These are phyloP conservation scores for Crocidura indochinensis DNA, from an alignment of 2,797 vertebrate species.

Conservation along the genomic window DNA sequence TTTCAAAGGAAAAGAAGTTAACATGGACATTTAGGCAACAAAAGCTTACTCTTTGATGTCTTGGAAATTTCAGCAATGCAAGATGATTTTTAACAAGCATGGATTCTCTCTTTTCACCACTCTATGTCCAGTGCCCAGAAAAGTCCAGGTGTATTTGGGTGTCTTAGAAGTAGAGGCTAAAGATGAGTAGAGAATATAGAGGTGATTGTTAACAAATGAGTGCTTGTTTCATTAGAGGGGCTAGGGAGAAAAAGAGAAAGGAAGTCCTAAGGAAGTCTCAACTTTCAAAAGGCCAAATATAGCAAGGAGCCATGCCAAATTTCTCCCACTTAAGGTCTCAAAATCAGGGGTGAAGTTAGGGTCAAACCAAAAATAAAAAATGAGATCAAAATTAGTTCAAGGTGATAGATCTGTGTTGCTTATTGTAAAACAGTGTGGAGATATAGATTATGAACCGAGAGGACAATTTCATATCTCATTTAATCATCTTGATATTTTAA, in stretches of 20 bases:
- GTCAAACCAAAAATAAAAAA: slow-evolving; percentile 45
- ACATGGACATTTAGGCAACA: background rate
- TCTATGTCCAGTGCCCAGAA: background rate
- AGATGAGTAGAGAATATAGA: background rate
- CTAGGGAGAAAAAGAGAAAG: slow-evolving; percentile 27
- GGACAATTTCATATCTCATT: background rate
- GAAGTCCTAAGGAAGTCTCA: slow-evolving; percentile 49
- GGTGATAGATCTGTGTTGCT: background rate
- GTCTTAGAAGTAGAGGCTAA: too few species aligned
- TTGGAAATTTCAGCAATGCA: background rate
- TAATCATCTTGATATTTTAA: slow-evolving; percentile 28
- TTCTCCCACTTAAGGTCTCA: slow-evolving; percentile 30
- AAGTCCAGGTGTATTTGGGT: background rate
- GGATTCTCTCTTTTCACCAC: background rate
- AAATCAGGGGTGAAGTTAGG: slow-evolving; percentile 27
- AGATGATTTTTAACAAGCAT: background rate
- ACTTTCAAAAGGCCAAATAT: slow-evolving; percentile 50
- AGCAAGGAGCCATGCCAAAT: slow-evolving; percentile 25
- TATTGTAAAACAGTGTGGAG: background rate
- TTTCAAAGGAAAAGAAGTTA: background rate
- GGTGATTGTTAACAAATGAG: slow-evolving; percentile 19
- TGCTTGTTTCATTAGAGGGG: slow-evolving; percentile 5
- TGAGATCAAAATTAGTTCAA: slow-evolving; percentile 16
- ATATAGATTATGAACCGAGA: background rate
- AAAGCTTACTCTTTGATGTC: background rate